Evolutionary conservation across 2,888 invertebrate genomes (phyloP).

Genomic region (Apotomis turbidana): DNA sequence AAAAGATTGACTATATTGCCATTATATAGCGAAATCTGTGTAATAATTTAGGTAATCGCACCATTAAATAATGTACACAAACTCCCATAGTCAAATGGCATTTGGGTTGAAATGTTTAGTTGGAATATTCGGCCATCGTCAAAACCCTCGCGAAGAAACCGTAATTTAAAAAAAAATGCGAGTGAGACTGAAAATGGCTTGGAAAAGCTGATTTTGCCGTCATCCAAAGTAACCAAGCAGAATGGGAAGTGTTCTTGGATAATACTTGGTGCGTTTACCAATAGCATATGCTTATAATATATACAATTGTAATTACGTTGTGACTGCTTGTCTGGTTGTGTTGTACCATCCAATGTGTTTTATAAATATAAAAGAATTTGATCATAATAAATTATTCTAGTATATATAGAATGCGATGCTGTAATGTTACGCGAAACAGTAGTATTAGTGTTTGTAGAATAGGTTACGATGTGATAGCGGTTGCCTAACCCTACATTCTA

Average conservation of each 20-base stretch:
- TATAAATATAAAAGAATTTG: conserved; percentile 32
- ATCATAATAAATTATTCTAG: conserved; percentile 39
- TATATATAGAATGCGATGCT: conserved; percentile 33
- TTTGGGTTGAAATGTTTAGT: no score
- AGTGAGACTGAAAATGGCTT: no score
- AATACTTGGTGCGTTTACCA: conserved; percentile 10
- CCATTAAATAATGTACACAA: background rate
- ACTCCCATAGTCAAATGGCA: no score
- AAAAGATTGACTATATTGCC: conserved; percentile 31
- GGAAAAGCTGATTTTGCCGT: no score
- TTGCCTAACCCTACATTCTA: conserved; percentile 70
- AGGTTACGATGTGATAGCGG: conserved; percentile 74
- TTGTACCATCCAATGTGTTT: conserved; percentile 60
- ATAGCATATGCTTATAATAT: conserved; percentile 13
- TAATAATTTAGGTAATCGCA: conserved; percentile 11
- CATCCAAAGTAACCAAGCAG: background rate
- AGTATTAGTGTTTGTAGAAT: conserved; percentile 65
- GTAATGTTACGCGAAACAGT: conserved; percentile 41
- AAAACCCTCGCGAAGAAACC: no score
- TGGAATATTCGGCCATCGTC: no score
- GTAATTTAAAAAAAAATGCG: no score
- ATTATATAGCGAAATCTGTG: conserved; percentile 9
- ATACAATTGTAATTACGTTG: conserved; percentile 38
- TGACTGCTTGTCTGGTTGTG: conserved; percentile 57
- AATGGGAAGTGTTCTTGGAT: background rate